phyloP scores from a whole-genome alignment of 2,113 vertebrate genomes.

The Eubucco bourcierii region DNA sequence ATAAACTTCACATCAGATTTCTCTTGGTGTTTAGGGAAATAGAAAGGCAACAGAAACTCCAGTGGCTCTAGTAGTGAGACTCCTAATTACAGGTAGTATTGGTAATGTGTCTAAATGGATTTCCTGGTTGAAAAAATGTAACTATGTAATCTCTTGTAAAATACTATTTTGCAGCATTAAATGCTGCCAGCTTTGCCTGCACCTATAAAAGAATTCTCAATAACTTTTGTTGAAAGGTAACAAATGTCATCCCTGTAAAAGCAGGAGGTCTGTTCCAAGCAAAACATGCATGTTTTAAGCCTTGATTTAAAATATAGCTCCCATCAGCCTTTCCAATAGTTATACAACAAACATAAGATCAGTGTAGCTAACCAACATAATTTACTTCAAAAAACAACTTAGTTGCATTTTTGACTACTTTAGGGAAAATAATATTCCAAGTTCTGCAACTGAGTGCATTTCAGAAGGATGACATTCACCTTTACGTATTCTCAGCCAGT shows the following conservation, averaged over 20 bases:
- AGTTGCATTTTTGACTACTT: background rate
- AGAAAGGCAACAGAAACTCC: background rate
- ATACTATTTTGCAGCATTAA: background rate
- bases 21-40: background rate
- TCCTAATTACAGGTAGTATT: background rate
- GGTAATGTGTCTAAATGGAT: background rate
- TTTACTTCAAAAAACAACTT: background rate
- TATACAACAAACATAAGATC: background rate
- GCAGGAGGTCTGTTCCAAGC: background rate
- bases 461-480: background rate
- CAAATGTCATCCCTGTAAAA: background rate
- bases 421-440: background rate
- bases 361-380: background rate
- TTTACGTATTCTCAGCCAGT: background rate
- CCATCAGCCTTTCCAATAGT: background rate
- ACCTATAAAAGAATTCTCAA: background rate
- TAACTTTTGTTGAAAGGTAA: background rate
- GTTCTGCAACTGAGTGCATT: background rate
- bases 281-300: background rate
- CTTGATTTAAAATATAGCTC: background rate
- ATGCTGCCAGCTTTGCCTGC: background rate
- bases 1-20: background rate
- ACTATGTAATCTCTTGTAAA: background rate
- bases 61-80: background rate
- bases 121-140: background rate